Evolutionary conservation across 1,140 invertebrate genomes (phyloP), one percentile per base, ranked within the genome.

Genomic region (Dreissena polymorpha): DNA sequence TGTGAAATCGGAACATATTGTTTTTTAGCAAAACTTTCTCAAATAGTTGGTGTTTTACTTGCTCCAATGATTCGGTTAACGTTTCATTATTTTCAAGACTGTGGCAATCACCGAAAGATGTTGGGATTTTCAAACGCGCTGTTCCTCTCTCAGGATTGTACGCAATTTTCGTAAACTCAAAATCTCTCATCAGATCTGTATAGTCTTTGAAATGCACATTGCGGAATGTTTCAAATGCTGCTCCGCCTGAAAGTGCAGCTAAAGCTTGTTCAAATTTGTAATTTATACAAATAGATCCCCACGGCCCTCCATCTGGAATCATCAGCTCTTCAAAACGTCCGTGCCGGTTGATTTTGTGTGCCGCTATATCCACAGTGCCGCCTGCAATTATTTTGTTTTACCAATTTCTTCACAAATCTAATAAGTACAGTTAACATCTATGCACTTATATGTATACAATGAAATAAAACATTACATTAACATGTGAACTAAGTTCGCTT

Each of bases 141-240:
- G n/a, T n/a, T n/a, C n/a, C n/a, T n/a, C n/a, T n/a, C n/a, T n/a
- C n/a, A n/a, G n/a, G n/a, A n/a, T n/a, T n/a, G n/a, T n/a, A 75
- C 29, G 60, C 49, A 57, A 57, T 49, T 75, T 83, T 83, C 80
- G 74, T 83, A 1, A 73, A 21, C 60, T 83, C 80, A 39, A 75
- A 83, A 1, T 51, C 23, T 1, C 80, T 60, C 25, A 64, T 53
- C 8, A 83, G 55, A 0, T 10, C 73, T 14, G 74, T n/a, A 69
- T 21, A 83, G 29, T 83, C 80, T n/a, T n/a, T n/a, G n/a, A n/a
- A n/a, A 1, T 83, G 64, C 65, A 68, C n/a, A 3, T 29, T 25
- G 25, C 49, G n/a, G 55, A 83, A 83, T n/a, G 39, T n/a, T 7
- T 25, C 10, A 65, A 68, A 69, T 60, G 55, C 65, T 67, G 27